Evolutionary conservation across 2,113 vertebrate species (phyloP), one percentile per base, ranked within the genome.

Genomic region (Buteo buteo): DNA sequence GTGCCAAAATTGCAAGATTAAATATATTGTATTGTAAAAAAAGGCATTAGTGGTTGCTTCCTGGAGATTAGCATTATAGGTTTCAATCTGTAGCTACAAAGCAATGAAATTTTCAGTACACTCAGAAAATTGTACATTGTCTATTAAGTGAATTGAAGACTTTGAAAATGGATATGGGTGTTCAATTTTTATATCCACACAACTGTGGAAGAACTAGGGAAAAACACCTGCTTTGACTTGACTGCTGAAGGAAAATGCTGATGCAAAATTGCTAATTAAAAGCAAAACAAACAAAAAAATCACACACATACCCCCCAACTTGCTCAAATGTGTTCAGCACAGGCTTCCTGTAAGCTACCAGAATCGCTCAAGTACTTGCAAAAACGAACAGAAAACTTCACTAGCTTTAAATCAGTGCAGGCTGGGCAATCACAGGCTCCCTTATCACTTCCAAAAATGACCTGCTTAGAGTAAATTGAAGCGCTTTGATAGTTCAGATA

Each of bases 401-500:
- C 70, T 92, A 93, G 92, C 95, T 97, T 97, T 97, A 97, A 98
- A 97, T 98, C 96, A 96, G 93, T 93, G 93, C 84, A 94, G 93
- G 89, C 87, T 96, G 96, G 93, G 97, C 95, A 98, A 98, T 98
- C 97, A 96, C 59, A 96, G 93, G 25, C 82, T 98, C 94, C 91
- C 93, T 97, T 97, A 97, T 98, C 91, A 21, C 94, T 97, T 93
- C 96, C 95, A 86, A 93, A 97, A 98, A 98, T 98, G 58, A 98
- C 96, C 96, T 97, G 96, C 97, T 98, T 98, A 96, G 94, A 98
- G 96, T 96, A 98, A 98, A 98, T 96, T 97, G 97, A 97, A 98
- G 95, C 38, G 29, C 96, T 97, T 95, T 97, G 96, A 92, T 82
- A 87, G 96, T 86, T 93, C 91, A 91, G 95, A 97, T 97, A 95